Evolutionary conservation across 2,113 vertebrate species (phyloP), one percentile per base, ranked within the genome.

Genomic region (Etheostoma cragini): DNA sequence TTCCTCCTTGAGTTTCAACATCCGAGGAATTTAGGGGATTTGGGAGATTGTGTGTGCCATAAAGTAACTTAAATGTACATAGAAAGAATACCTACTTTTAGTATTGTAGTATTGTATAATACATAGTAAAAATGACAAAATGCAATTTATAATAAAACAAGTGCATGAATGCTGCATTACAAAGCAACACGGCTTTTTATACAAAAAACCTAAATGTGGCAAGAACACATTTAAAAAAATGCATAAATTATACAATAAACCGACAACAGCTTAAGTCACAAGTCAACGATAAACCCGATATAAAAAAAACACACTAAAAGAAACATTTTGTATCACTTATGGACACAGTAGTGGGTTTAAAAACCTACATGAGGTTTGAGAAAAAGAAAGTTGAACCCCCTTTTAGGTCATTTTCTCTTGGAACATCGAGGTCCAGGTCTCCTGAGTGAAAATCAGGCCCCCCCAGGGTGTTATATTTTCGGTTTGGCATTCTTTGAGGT

Each of bases 361-460:
- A 67, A 64, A 63, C 24, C 35, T 93, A 94, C 3, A 94, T 80
- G 12, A 93, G 87, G 72, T 92, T 86, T 11, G 91, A 92, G 56
- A 92, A 90, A 72, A 89, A 88, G 78, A 73, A 91, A 0, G 78
- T 87, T 35, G 92, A 89, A 12, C 90, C 90, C 15, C 90, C 89
- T 80, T 92, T 95, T 10, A 38, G 21, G 7, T 89, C 75, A 21
- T 79, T 78, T 65, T 72, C 64, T 60, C 60, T 30, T 69, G 94
- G 95, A 85, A 95, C 95, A 3, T 95, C 95, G 54, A 95, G 91
- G 38, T 94, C 92, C 17, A 95, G 0, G 38, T 86, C 80, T 68
- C 82, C 50, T 46, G 87, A 10, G 21, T 57, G 22, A 50, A 92
- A 90, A 24, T 83, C 67, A 8, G 89, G 72, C 5, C 77, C 60